These are phyloP conservation scores for Lepidostoma basale DNA, from an alignment of 1,140 invertebrate genomes.

Conservation along the genomic window DNA sequence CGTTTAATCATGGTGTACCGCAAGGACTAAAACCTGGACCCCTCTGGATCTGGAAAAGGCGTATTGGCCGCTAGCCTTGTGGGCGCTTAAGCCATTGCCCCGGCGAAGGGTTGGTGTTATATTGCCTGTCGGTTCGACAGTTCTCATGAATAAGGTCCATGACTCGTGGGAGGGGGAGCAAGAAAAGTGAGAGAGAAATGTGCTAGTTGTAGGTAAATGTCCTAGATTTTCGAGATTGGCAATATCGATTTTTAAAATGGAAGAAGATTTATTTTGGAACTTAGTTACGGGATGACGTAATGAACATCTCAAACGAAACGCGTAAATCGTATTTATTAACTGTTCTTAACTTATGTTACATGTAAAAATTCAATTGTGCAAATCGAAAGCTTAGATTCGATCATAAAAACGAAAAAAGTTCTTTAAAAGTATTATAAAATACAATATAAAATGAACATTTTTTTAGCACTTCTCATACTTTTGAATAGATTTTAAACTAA, in stretches of 20 bases:
- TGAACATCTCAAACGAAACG: neutral
- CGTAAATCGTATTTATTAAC: neutral
- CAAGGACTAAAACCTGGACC: constrained; percentile 37
- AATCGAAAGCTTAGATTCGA: too few relatives aligned
- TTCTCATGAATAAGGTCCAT: constrained; percentile 46
- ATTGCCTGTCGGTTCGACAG: constrained; percentile 47
- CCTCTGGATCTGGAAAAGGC: neutral
- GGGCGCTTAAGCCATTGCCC: constrained; percentile 27
- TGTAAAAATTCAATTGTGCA: neutral
- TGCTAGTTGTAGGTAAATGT: constrained; percentile 3
- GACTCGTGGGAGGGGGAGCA: constrained; percentile 25
- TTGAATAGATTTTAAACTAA: too few relatives aligned
- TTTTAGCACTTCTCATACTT: too few relatives aligned
- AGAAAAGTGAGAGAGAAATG: constrained; percentile 13
- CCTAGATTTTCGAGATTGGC: neutral
- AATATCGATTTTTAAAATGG: neutral
- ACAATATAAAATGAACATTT: too few relatives aligned
- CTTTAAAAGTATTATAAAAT: too few relatives aligned
- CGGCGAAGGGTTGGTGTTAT: constrained; percentile 32
- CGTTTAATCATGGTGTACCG: constrained; percentile 46
- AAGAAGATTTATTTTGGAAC: neutral
- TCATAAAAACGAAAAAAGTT: too few relatives aligned
- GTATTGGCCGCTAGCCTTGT: neutral
- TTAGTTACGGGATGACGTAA: neutral
- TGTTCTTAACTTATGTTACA: neutral